Evolutionary conservation across 2,888 invertebrate genomes (phyloP).

Genomic region (Muschampia plurimacula): DNA sequence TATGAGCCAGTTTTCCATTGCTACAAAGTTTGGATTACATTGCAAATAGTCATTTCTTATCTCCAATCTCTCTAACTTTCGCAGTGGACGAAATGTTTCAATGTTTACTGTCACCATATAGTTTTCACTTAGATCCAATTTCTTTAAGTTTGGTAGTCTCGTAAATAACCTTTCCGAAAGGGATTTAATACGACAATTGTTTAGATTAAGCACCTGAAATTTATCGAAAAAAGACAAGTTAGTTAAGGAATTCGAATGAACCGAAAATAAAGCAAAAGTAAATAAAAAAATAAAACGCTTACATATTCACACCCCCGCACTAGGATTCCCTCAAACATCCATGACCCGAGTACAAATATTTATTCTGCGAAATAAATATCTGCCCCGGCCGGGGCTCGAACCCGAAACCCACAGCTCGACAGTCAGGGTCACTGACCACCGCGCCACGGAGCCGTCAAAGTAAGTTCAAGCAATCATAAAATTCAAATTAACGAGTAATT

Average conservation of each 20-base stretch:
- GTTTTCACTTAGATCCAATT: conserved; percentile 87
- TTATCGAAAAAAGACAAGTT: background rate
- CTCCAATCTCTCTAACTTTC: conserved; percentile 79
- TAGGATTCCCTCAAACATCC: too few species aligned
- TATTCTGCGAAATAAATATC: too few species aligned
- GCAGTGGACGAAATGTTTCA: conserved; percentile 76
- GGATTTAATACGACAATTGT: conserved; percentile 85
- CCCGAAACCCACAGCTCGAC: too few species aligned
- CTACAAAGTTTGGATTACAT: conserved; percentile 79
- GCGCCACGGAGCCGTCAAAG: too few species aligned
- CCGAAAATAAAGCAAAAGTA: background rate
- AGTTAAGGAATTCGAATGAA: background rate
- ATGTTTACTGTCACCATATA: conserved; percentile 82
- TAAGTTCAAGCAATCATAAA: background rate
- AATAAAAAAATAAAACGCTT: background rate
- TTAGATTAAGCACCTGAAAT: conserved; percentile 85
- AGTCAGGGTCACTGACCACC: too few species aligned
- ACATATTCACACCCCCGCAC: too few species aligned
- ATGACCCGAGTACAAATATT: too few species aligned
- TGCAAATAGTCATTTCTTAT: conserved; percentile 85
- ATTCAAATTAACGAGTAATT: background rate
- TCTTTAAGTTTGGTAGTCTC: conserved; percentile 82
- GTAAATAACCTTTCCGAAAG: conserved; percentile 81
- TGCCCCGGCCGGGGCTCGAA: too few species aligned
- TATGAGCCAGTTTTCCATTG: conserved; percentile 72